phyloP scores from a whole-genome alignment of 2,113 vertebrate species.

The Reinhardtius hippoglossoides region DNA sequence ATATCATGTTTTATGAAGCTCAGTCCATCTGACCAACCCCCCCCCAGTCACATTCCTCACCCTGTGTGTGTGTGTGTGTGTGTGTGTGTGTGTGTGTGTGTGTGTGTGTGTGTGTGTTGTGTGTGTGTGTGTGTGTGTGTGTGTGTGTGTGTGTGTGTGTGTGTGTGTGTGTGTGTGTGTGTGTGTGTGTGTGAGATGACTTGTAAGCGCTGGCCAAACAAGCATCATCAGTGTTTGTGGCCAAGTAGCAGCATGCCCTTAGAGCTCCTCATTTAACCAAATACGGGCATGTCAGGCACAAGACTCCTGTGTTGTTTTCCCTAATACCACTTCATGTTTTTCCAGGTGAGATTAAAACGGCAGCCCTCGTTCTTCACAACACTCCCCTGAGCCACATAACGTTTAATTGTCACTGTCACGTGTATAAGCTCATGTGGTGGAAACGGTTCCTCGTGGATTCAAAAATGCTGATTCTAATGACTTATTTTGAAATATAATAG shows the following conservation, averaged over 20 bases:
- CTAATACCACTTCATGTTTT: conserved; percentile 2
- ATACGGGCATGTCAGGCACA: conserved; percentile 36
- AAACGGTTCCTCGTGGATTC: not conserved
- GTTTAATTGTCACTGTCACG: not conserved
- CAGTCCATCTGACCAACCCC: not conserved
- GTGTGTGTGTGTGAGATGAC: conserved; percentile 11
- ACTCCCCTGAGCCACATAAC: not conserved
- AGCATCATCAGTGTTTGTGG: conserved; percentile 40
- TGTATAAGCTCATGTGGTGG: not conserved
- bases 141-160: not conserved
- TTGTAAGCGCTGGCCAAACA: conserved; percentile 36
- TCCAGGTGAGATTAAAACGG: conserved; percentile 17
- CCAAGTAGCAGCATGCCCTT: conserved; percentile 62
- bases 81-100: not conserved
- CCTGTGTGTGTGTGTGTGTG: not conserved
- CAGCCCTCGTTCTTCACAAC: conserved; percentile 20
- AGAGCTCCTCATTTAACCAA: conserved; percentile 29
- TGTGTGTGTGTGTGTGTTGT: not conserved
- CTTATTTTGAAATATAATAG: not conserved
- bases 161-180: not conserved
- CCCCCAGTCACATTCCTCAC: conserved; percentile 40
- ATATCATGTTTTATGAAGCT: conserved; percentile 6
- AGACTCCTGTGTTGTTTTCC: conserved; percentile 5
- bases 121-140: not conserved
- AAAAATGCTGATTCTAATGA: conserved; percentile 4